Conservation (phyloP, 2,797 vertebrate species). For the Alcedo atthis region DNA sequence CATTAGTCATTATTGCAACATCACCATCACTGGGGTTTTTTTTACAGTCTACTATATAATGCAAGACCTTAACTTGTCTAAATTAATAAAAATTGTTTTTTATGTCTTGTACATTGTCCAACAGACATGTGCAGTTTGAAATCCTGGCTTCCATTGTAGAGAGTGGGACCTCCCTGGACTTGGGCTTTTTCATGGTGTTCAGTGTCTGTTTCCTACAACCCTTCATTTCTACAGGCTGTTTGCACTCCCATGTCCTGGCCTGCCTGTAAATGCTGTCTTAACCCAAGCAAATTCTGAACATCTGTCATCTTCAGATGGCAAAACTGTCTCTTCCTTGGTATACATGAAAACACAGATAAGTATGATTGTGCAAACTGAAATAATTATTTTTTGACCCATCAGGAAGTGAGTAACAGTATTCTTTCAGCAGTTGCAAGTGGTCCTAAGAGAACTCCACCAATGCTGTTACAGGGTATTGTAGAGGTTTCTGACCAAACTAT, state of each 20-base stretch:
- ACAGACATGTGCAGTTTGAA: background rate
- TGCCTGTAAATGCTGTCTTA: background rate
- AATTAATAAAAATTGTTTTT: background rate
- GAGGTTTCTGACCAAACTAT: constrained; percentile 26
- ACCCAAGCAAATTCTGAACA: background rate
- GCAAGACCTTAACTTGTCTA: background rate
- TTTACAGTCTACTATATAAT: background rate
- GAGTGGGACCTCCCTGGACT: background rate
- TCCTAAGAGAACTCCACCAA: background rate
- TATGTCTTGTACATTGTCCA: background rate
- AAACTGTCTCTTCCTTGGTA: background rate
- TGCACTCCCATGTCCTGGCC: background rate
- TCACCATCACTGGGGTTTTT: background rate
- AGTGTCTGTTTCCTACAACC: background rate
- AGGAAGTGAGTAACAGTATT: constrained; percentile 17
- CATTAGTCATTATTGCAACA: background rate
- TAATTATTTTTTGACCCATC: constrained; percentile 29
- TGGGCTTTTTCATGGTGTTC: background rate
- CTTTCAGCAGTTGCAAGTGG: constrained; percentile 26
- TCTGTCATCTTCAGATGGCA: background rate
- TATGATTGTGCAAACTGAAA: constrained; percentile 30
- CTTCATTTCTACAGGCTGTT: background rate
- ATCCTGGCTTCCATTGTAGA: background rate
- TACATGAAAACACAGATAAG: constrained; percentile 11
- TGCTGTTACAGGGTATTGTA: background rate